Evolutionary conservation across 2,888 invertebrate species (phyloP), one percentile per base, ranked within the genome.

Genomic region (Trissolcus japonicus): DNA sequence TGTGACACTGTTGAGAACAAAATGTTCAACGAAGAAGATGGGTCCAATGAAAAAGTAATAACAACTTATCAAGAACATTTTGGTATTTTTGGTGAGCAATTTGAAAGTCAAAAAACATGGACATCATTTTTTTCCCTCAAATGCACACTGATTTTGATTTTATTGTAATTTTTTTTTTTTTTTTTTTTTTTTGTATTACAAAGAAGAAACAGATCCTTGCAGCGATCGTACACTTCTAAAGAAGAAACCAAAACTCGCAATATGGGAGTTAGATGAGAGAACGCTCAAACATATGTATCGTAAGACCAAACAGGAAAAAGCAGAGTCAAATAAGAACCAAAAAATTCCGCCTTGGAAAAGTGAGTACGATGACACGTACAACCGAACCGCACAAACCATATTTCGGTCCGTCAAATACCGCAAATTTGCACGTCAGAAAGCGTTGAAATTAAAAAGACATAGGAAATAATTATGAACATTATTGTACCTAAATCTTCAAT

Each of bases 311-410:
- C 59, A 65, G 35, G 60, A 69, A 16, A 7, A 6, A n/a, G 48
- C 68, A 0, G 65, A 59, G 41, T n/a, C 17, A 2, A 50, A 68
- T 19, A 41, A 35, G 25, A 59, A 63, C 43, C 6, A 14, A 9
- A 17, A 29, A 17, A 89, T 91, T 2, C 90, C 91, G 1, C 84
- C 90, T 16, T 92, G 92, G 81, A 90, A 90, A 76, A 91, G 91
- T 0, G 93, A 93, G 85, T 94, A 94, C 85, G 92, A 92, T 83
- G 93, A 93, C 76, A 91, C 90, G 0, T 92, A 93, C 13, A 91
- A 91, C 0, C 92, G 92, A 82, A 89, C 93, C 1, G 93, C 93
- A 6, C 46, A 46, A 14, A 16, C 7, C 16, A 46, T 46, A 7
- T 35, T 35, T 35, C 35, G 35, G 6, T 35, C 35, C 35, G 9